phyloP scores from a whole-genome alignment of 2,888 invertebrate genomes.

The Zygaena filipendulae region DNA sequence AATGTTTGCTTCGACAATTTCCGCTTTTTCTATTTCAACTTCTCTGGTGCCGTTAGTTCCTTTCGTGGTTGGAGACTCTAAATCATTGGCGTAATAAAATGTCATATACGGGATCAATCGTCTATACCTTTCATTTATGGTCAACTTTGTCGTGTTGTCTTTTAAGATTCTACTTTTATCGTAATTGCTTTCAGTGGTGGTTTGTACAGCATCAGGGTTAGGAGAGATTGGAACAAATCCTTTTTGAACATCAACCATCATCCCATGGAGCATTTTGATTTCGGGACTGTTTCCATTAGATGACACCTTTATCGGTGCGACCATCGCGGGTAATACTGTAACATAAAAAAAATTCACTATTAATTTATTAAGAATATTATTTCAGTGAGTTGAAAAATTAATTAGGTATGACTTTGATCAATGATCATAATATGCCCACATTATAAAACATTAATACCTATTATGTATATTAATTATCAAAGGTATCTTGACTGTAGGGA shows the following conservation, averaged over 20 bases:
- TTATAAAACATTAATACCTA: too few relatives aligned
- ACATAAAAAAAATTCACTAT: slow-evolving; percentile 29
- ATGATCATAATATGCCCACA: too few relatives aligned
- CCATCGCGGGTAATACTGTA: slow-evolving; percentile 47
- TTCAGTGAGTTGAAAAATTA: slow-evolving; percentile 2
- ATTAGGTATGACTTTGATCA: too few relatives aligned
- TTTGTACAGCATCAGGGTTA: slow-evolving; percentile 21
- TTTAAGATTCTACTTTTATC: slow-evolving; percentile 14
- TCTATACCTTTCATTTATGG: slow-evolving; percentile 75
- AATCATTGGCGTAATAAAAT: slow-evolving; percentile 77
- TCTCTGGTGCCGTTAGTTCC: slow-evolving; percentile 27
- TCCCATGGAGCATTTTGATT: slow-evolving; percentile 48
- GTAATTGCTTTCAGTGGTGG: slow-evolving; percentile 23
- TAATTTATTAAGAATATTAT: slow-evolving; percentile 8
- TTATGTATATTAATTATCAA: too few relatives aligned
- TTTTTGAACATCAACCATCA: slow-evolving; percentile 40
- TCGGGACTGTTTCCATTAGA: slow-evolving; percentile 63
- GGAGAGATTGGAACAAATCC: slow-evolving; percentile 34
- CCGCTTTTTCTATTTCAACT: slow-evolving; percentile 51
- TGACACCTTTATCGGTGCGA: slow-evolving; percentile 50
- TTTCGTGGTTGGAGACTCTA: slow-evolving; percentile 47
- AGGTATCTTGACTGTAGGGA: too few relatives aligned
- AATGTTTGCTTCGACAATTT: slow-evolving; percentile 40
- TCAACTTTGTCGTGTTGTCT: slow-evolving; percentile 41
- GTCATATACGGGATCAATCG: slow-evolving; percentile 86